Percentiles rank a stretch among this genome's conserved stretches.
phyloP scores from a whole-genome alignment of 2,113 vertebrate genomes.

The Ictalurus punctatus region DNA sequence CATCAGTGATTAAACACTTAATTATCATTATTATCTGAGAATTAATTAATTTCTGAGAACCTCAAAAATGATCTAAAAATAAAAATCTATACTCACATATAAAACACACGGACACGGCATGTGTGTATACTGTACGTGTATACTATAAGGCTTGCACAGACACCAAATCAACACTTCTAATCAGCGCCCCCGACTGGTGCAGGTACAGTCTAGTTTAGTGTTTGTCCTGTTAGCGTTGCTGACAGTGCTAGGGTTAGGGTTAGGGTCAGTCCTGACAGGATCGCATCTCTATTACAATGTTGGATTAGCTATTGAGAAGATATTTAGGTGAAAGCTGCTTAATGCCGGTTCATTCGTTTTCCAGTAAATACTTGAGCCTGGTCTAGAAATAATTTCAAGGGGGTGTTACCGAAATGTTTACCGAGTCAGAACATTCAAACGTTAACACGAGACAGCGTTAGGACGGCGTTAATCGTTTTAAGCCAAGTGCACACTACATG shows the following conservation, averaged over 20 bases:
- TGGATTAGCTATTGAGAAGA: background rate
- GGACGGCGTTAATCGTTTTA: background rate
- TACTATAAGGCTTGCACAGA: background rate
- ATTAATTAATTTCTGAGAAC: too few relatives aligned
- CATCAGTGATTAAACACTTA: background rate
- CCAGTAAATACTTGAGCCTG: background rate
- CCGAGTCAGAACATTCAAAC: background rate
- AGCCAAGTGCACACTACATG: too few relatives aligned
- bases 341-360: background rate
- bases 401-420: background rate
- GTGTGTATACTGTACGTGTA: background rate
- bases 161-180: background rate
- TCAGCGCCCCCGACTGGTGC: background rate
- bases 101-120: background rate
- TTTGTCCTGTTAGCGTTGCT: conserved; percentile 12
- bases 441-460: background rate
- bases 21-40: background rate
- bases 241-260: background rate
- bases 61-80: background rate
- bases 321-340: background rate
- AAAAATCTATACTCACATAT: background rate
- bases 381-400: background rate
- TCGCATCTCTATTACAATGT: background rate
- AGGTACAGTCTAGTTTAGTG: background rate
- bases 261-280: background rate